Evolutionary conservation across 1,140 invertebrate species (phyloP).

Genomic region (Cydia amplana): DNA sequence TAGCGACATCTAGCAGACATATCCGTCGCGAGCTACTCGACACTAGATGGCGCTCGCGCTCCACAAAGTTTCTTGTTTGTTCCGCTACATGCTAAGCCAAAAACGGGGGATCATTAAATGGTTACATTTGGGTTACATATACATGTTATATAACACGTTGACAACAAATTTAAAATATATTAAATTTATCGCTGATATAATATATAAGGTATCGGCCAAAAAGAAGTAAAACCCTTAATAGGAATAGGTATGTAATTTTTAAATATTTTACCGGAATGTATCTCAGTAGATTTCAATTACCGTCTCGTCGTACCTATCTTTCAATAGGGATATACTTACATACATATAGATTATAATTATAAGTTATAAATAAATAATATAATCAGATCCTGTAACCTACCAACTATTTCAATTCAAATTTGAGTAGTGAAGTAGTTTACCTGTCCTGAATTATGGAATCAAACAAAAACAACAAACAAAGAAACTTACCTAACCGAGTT

Average conservation of each 20-base stretch:
- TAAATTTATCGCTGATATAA: too few species aligned
- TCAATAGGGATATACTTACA: too few species aligned
- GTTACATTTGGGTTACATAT: neutral
- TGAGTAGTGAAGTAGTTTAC: neutral
- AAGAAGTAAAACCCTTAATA: too few species aligned
- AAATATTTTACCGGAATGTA: too few species aligned
- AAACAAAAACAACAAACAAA: neutral
- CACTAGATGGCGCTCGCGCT: slow-evolving; percentile 65
- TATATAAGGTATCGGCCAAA: too few species aligned
- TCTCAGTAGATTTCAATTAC: too few species aligned
- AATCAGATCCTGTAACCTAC: neutral
- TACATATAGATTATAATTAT: too few species aligned
- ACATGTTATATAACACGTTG: too few species aligned
- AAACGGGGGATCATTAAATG: neutral
- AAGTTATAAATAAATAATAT: too few species aligned
- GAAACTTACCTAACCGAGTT: slow-evolving; percentile 24
- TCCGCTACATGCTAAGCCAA: neutral
- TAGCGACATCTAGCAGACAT: slow-evolving; percentile 65
- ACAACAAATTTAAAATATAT: too few species aligned
- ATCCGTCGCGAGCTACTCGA: slow-evolving; percentile 55
- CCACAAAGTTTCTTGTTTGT: slow-evolving; percentile 20
- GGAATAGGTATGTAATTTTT: too few species aligned
- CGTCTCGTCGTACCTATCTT: too few species aligned
- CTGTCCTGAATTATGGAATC: neutral
- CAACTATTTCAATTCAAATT: neutral